Conservation (phyloP, 2,113 vertebrate species). For the Thermophis baileyi region DNA sequence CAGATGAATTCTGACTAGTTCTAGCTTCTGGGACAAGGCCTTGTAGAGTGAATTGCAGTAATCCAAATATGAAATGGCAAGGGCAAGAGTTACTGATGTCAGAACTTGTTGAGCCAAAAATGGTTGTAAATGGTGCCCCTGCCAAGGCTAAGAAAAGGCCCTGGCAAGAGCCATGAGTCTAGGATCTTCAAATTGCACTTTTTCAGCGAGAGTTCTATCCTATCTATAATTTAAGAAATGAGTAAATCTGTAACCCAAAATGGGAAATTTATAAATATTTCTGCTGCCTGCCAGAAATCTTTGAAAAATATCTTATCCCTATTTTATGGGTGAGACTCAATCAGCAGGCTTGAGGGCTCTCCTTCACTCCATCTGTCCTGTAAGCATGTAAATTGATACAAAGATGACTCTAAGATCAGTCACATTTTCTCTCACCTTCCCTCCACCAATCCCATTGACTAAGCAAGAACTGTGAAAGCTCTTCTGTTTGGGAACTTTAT, state of each 20-base stretch:
- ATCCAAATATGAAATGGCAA: neutral
- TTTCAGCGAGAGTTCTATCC: neutral
- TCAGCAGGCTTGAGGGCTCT: neutral
- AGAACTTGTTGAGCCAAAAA: neutral
- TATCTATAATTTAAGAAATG: neutral
- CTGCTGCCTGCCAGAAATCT: neutral
- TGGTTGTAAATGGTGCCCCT: neutral
- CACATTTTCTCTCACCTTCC: neutral
- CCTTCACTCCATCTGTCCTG: neutral
- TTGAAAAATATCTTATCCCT: neutral
- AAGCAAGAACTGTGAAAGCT: neutral
- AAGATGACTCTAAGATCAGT: neutral
- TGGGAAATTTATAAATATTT: neutral
- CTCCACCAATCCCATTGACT: neutral
- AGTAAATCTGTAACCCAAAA: neutral
- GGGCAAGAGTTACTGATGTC: neutral
- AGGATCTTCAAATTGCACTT: neutral
- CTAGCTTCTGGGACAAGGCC: neutral
- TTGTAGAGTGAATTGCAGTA: neutral
- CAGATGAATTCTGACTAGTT: neutral
- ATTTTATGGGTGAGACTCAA: neutral
- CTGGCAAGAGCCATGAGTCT: neutral
- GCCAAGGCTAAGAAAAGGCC: neutral
- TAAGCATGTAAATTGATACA: neutral
- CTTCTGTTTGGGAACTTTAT: neutral